Evolutionary conservation across 1,140 invertebrate genomes (phyloP).

Genomic region (Teleogryllus occipitalis): DNA sequence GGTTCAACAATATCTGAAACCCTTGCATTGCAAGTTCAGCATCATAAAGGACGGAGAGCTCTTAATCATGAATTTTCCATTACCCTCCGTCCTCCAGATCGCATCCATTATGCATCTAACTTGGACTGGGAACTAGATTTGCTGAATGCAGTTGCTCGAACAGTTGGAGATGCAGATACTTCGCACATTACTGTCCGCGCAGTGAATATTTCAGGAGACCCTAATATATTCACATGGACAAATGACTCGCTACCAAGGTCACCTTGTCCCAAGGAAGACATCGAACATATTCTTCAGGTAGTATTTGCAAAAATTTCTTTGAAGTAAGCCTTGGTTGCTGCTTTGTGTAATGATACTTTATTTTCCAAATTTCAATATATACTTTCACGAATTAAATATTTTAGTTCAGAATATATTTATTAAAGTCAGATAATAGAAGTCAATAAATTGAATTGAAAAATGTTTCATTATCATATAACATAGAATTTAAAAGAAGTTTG

Average conservation of each 20-base stretch:
- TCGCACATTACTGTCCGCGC: constrained; percentile 59
- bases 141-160: constrained; percentile 53
- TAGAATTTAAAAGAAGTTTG: too few species aligned
- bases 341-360: too few species aligned
- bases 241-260: constrained; percentile 75
- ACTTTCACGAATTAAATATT: too few species aligned
- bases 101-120: constrained; percentile 42
- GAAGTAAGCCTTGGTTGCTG: too few species aligned
- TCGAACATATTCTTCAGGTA: constrained; percentile 59
- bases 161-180: constrained; percentile 60
- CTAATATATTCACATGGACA: constrained; percentile 70
- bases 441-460: too few species aligned
- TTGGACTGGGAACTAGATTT: constrained; percentile 53
- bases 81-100: constrained; percentile 50
- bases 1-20: constrained; percentile 58
- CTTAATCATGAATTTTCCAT: constrained; percentile 76
- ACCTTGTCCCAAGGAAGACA: constrained; percentile 62
- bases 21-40: constrained; percentile 71
- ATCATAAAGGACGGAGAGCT: constrained; percentile 63
- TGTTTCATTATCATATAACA: too few species aligned
- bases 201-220: constrained; percentile 44
- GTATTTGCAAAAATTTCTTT: constrained; percentile 24
- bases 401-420: too few species aligned
- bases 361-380: too few species aligned
- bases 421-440: too few species aligned